A percentile compares a stretch with the other conserved stretches of the same genome.
These are phyloP conservation scores for Glaucopsyche alexis DNA, from an alignment of 2,888 invertebrate species.

Conservation along the genomic window DNA sequence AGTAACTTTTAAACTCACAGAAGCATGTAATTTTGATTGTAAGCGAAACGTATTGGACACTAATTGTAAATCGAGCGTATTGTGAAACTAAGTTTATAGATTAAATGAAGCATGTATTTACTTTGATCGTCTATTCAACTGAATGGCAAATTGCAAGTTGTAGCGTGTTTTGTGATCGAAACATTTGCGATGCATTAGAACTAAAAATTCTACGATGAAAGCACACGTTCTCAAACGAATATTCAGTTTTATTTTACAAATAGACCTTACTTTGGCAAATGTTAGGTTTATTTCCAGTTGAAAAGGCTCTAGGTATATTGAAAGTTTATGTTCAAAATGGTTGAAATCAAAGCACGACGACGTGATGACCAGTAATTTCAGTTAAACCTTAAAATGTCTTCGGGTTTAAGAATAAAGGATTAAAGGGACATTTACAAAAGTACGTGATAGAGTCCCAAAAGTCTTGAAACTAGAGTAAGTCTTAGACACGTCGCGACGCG, in stretches of 20 bases:
- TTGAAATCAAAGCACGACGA: no score
- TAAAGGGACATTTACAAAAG: no score
- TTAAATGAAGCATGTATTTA: conserved; percentile 3
- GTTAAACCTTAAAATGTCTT: no score
- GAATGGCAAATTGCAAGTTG: neutral
- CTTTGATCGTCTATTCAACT: neutral
- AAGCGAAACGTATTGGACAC: neutral
- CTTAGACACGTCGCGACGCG: no score
- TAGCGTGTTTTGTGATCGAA: neutral
- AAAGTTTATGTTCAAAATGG: no score
- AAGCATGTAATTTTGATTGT: neutral
- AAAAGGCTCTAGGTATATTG: no score
- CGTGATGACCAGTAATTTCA: no score
- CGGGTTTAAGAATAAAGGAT: no score
- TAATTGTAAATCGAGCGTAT: neutral
- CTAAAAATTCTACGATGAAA: neutral
- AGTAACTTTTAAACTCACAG: neutral
- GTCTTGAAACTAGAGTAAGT: no score
- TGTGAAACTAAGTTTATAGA: neutral
- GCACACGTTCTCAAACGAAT: neutral
- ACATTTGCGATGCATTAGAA: neutral
- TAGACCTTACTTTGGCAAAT: neutral
- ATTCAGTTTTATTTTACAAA: neutral
- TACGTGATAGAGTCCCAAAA: no score
- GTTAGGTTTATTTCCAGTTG: neutral